Conservation (phyloP, 35 echinoderm and acorn worm genomes). For the Holothuria glaberrima region DNA sequence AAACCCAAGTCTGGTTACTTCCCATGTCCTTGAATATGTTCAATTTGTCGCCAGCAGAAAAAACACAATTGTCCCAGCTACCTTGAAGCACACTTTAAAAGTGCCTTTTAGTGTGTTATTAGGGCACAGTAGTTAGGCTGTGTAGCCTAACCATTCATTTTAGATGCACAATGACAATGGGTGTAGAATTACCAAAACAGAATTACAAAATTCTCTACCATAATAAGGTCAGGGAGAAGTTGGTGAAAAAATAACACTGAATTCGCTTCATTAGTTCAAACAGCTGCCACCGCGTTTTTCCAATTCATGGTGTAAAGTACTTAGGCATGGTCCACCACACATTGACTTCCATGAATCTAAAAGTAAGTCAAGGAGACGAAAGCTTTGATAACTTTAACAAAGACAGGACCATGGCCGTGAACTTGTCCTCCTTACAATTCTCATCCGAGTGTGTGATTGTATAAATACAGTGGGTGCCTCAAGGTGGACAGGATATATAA, state of each 20-base stretch:
- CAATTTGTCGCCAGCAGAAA: background rate
- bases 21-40: constrained; percentile 36
- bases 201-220: background rate
- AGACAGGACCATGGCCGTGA: constrained; percentile 12
- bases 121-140: too few relatives aligned
- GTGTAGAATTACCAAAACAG: background rate
- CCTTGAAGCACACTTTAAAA: too few relatives aligned
- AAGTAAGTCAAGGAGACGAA: background rate
- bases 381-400: background rate
- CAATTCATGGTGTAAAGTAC: constrained; percentile 4
- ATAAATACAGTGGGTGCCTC: too few relatives aligned
- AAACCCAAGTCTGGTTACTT: background rate
- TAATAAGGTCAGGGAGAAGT: constrained; percentile 23
- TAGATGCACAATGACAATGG: constrained; percentile 14
- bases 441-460: constrained; percentile 36
- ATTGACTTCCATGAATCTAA: constrained; percentile 9
- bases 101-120: too few relatives aligned
- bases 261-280: constrained; percentile 28
- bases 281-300: constrained; percentile 20
- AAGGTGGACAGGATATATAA: too few relatives aligned
- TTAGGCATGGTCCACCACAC: constrained; percentile 17
- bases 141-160: too few relatives aligned
- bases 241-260: constrained; percentile 16
- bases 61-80: too few relatives aligned
- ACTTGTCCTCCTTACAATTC: constrained; percentile 18